A percentile compares a stretch with the other conserved stretches of the same genome.
Evolutionary conservation across 2,113 vertebrate genomes (phyloP).

Genomic region (Gopherus evgoodei): DNA sequence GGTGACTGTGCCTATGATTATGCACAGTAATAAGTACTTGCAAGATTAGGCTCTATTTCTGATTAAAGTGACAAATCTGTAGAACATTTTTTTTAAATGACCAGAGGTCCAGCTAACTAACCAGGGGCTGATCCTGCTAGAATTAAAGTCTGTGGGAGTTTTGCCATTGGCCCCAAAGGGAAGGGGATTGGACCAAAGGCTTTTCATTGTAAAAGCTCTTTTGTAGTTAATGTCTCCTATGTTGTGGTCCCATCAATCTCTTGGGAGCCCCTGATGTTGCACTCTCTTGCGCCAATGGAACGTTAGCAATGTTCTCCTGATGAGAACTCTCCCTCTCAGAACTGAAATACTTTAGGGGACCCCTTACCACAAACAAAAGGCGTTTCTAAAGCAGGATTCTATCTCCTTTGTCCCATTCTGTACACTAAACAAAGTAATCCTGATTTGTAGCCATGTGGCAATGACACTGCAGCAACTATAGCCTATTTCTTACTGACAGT

Average conservation of each 20-base stretch:
- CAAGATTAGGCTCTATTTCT: background rate
- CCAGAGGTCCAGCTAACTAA: background rate
- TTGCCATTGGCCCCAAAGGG: fast-evolving
- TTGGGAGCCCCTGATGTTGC: fast-evolving
- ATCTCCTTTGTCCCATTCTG: background rate
- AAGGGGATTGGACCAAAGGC: background rate
- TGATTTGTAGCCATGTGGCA: background rate
- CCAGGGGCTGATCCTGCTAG: background rate
- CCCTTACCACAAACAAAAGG: background rate
- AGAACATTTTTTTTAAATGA: fast-evolving
- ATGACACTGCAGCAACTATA: background rate
- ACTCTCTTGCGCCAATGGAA: background rate
- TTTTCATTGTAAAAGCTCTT: background rate
- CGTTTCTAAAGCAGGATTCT: background rate
- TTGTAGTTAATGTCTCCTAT: background rate
- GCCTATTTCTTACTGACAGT: background rate
- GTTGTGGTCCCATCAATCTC: background rate
- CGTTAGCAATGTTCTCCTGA: background rate
- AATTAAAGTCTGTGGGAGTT: fast-evolving
- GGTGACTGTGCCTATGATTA: fast-evolving
- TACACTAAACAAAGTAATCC: background rate
- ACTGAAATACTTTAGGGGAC: background rate
- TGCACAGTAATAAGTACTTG: fast-evolving
- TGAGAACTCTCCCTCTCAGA: background rate
- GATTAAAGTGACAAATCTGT: background rate